Conservation (phyloP, 2,797 vertebrate species). For the Acanthurus lineatus region DNA sequence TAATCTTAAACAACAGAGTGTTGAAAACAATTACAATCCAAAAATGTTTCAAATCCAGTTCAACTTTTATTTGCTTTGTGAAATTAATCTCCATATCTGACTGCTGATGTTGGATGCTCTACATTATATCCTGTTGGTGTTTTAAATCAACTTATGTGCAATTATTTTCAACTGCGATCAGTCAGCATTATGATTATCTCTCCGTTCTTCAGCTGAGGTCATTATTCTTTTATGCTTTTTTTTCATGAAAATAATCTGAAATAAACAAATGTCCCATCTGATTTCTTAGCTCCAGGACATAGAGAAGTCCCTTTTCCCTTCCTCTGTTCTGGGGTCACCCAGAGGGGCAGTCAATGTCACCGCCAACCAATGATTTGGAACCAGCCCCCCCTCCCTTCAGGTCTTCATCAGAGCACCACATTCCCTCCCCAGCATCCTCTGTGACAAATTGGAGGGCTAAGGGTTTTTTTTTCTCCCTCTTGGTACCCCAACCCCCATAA, state of each 20-base stretch:
- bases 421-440: constrained; percentile 2
- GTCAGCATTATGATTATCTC: not conserved
- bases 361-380: constrained; percentile 42
- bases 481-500: constrained; percentile 46
- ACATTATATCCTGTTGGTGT: not conserved
- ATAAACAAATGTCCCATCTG: not conserved
- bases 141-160: not conserved
- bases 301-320: not conserved
- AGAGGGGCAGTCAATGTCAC: constrained; percentile 45
- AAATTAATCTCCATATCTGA: not conserved
- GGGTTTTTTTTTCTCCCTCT: not conserved
- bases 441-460: constrained; percentile 44
- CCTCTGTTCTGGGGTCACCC: constrained; percentile 33
- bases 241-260: not conserved
- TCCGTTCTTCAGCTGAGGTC: not conserved
- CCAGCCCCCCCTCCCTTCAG: not conserved
- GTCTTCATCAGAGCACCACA: too few relatives aligned
- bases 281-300: not conserved
- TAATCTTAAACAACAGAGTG: not conserved
- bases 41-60: not conserved
- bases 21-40: not conserved
- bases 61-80: not conserved
- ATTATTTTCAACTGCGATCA: not conserved
- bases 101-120: too few relatives aligned
- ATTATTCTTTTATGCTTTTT: not conserved